Conservation (phyloP, 2,797 vertebrate genomes). For the Pagetopsis macropterus region DNA sequence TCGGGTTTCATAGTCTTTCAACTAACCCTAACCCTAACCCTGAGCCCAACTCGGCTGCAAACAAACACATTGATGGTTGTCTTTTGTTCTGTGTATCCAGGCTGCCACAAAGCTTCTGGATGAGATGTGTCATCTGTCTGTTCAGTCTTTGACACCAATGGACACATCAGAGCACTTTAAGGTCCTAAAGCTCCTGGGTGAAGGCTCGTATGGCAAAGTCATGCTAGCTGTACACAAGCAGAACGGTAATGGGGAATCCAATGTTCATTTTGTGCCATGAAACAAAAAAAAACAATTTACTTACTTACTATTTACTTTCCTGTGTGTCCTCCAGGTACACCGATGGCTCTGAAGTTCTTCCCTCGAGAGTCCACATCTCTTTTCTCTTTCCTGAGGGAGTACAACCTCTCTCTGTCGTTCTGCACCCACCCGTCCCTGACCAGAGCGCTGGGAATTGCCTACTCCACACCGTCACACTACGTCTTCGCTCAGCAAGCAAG, state of each 20-base stretch:
- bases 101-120: constrained; percentile 78
- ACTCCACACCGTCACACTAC: constrained; percentile 88
- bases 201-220: constrained; percentile 92
- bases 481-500: constrained; percentile 91
- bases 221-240: constrained; percentile 89
- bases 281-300: background rate
- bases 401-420: constrained; percentile 90
- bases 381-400: constrained; percentile 90
- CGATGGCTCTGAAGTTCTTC: constrained; percentile 93
- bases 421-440: constrained; percentile 89
- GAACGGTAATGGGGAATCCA: constrained; percentile 76
- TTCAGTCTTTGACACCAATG: constrained; percentile 86
- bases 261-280: accelerated
- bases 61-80: background rate
- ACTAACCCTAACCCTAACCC: background rate
- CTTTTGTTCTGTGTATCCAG: constrained; percentile 44
- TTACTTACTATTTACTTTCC: too few species aligned
- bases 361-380: constrained; percentile 88
- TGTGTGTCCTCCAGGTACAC: constrained; percentile 80
- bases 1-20: background rate
- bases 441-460: constrained; percentile 89
- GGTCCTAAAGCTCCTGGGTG: constrained; percentile 88
- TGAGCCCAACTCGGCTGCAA: background rate
- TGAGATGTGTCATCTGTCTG: constrained; percentile 89
- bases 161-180: constrained; percentile 89